A percentile compares a stretch with the other conserved stretches of the same genome.
Conservation (phyloP, 2,113 vertebrate genomes). For the Chaetorhynchus papuensis region DNA sequence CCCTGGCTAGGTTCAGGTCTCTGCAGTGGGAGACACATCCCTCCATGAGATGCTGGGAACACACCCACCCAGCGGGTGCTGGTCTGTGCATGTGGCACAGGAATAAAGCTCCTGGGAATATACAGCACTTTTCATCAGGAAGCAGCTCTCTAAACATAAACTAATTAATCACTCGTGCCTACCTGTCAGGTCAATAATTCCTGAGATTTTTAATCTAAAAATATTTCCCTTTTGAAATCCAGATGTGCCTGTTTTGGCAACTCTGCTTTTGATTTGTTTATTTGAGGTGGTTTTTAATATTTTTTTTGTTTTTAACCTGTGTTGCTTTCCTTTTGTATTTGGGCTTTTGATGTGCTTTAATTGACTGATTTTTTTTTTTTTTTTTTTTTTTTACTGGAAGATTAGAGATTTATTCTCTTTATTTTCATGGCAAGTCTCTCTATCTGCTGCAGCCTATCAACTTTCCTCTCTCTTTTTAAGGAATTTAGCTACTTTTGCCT, state of each 20-base stretch:
- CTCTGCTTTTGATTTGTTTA: neutral
- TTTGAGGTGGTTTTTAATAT: neutral
- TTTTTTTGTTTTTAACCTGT: neutral
- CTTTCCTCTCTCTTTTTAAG: neutral
- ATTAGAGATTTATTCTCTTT: neutral
- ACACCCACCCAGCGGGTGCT: neutral
- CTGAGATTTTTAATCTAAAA: conserved; percentile 49
- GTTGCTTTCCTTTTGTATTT: neutral
- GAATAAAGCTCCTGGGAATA: neutral
- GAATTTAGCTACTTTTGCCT: neutral
- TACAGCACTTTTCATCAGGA: neutral
- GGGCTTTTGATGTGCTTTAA: conserved; percentile 5
- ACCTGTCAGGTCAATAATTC: conserved; percentile 47
- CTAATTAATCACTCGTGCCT: conserved; percentile 44
- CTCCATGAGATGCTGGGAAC: rapidly evolving
- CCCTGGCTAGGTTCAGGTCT: neutral
- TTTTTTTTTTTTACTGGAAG: neutral
- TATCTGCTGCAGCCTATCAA: neutral
- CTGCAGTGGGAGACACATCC: neutral
- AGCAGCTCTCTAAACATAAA: conserved; percentile 20
- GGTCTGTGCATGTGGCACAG: rapidly evolving
- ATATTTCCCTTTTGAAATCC: conserved; percentile 48
- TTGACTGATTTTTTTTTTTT: neutral
- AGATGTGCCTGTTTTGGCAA: neutral
- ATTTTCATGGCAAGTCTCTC: neutral